Evolutionary conservation across 1,140 invertebrate species (phyloP).

Genomic region (Theocolax elegans): DNA sequence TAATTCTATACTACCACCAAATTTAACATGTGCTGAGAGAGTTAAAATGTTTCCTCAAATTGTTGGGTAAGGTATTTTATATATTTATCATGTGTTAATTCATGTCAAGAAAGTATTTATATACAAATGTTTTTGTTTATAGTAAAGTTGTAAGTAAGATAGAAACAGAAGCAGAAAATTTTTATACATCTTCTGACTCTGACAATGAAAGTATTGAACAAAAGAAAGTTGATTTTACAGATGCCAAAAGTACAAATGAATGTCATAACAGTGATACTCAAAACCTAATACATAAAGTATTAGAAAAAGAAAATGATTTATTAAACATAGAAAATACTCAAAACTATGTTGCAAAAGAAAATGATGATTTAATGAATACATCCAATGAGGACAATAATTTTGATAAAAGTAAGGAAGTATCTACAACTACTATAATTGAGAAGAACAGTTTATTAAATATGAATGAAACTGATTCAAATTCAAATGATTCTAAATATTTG

Average conservation of each 20-base stretch:
- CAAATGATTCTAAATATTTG: neutral
- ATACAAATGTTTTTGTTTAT: slow-evolving; percentile 10
- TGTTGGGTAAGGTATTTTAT: slow-evolving; percentile 50
- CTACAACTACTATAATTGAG: too few relatives aligned
- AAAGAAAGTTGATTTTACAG: slow-evolving; percentile 26
- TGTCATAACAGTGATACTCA: too few relatives aligned
- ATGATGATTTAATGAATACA: too few relatives aligned
- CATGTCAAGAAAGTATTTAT: neutral
- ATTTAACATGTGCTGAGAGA: slow-evolving; percentile 56
- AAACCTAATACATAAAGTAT: too few relatives aligned
- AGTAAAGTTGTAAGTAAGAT: slow-evolving; percentile 60
- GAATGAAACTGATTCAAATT: too few relatives aligned
- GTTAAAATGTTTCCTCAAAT: slow-evolving; percentile 59
- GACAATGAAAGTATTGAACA: slow-evolving; percentile 41
- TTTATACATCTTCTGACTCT: slow-evolving; percentile 63
- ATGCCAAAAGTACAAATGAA: too few relatives aligned
- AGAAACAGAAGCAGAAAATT: slow-evolving; percentile 61
- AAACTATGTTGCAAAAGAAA: too few relatives aligned
- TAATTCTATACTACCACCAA: slow-evolving; percentile 49
- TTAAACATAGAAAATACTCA: too few relatives aligned
- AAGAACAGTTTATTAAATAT: too few relatives aligned
- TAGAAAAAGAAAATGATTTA: too few relatives aligned
- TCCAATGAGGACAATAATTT: too few relatives aligned
- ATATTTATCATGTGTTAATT: slow-evolving; percentile 1
- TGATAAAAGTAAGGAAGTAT: too few relatives aligned